Evolutionary conservation across 2,113 vertebrate genomes (phyloP).

Genomic region (Addax nasomaculatus): DNA sequence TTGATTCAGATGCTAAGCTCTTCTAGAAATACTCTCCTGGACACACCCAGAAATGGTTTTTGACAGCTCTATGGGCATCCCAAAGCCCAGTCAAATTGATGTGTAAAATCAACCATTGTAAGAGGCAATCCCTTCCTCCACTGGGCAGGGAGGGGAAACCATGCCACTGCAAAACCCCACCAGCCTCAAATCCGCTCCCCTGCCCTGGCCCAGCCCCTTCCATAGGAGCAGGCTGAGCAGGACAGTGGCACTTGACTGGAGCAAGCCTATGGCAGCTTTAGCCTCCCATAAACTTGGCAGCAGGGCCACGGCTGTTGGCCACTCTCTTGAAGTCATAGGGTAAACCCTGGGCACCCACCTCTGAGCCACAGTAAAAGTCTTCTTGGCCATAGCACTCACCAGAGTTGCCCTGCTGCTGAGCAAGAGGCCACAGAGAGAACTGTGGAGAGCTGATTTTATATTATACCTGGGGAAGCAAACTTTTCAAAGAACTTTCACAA

Average conservation of each 20-base stretch:
- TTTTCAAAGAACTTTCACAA: background rate
- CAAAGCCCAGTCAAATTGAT: background rate
- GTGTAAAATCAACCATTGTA: background rate
- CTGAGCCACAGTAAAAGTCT: background rate
- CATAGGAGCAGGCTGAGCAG: background rate
- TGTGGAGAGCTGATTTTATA: background rate
- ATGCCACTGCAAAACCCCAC: background rate
- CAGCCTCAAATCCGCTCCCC: fast-evolving
- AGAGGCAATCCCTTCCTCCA: background rate
- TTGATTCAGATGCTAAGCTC: background rate
- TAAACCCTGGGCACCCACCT: background rate
- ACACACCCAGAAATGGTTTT: background rate
- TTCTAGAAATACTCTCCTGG: background rate
- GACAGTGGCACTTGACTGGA: background rate
- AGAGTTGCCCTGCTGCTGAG: background rate
- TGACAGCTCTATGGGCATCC: background rate
- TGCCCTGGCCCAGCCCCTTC: background rate
- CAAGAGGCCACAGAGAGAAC: background rate
- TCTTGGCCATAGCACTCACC: background rate
- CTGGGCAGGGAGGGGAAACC: fast-evolving
- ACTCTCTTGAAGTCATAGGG: background rate
- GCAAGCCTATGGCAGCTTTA: background rate
- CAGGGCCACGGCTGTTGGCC: fast-evolving
- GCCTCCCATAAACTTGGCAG: background rate
- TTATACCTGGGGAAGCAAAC: background rate